These are phyloP conservation scores for Drosophila tsacasi DNA, from an alignment of 1,140 invertebrate genomes.

Conservation along the genomic window DNA sequence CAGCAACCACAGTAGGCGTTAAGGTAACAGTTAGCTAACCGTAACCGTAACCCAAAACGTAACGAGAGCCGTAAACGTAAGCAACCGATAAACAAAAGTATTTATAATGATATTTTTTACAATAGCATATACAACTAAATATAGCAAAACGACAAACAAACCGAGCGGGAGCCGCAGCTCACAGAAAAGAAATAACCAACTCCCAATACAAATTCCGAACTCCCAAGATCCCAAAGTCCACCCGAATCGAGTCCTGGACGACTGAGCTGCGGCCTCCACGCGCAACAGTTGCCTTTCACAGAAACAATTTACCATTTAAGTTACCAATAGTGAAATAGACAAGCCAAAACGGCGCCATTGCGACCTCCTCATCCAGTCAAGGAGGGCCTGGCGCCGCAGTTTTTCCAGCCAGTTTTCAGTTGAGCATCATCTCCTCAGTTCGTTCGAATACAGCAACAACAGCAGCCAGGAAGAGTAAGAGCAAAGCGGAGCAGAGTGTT, in stretches of 20 bases:
- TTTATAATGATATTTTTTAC: conserved; percentile 84
- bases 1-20: conserved; percentile 62
- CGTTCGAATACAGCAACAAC: conserved; percentile 41
- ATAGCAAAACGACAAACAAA: conserved; percentile 81
- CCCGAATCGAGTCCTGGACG: neutral
- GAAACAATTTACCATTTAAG: conserved; percentile 84
- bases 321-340: conserved; percentile 83
- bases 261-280: conserved; percentile 53
- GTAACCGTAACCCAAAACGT: conserved; percentile 55
- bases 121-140: conserved; percentile 80
- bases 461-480: conserved; percentile 17
- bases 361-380: conserved; percentile 13
- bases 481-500: conserved; percentile 26
- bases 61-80: conserved; percentile 65
- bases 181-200: neutral
- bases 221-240: neutral
- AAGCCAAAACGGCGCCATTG: conserved; percentile 65
- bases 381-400: conserved; percentile 48
- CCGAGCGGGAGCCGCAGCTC: conserved; percentile 58
- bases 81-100: conserved; percentile 63
- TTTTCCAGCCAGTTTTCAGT: conserved; percentile 75
- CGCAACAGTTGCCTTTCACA: conserved; percentile 82
- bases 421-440: conserved; percentile 58
- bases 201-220: neutral
- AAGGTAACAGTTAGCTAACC: conserved; percentile 51